phyloP scores from a whole-genome alignment of 2,113 vertebrate genomes.

The Cryptotis parvus region DNA sequence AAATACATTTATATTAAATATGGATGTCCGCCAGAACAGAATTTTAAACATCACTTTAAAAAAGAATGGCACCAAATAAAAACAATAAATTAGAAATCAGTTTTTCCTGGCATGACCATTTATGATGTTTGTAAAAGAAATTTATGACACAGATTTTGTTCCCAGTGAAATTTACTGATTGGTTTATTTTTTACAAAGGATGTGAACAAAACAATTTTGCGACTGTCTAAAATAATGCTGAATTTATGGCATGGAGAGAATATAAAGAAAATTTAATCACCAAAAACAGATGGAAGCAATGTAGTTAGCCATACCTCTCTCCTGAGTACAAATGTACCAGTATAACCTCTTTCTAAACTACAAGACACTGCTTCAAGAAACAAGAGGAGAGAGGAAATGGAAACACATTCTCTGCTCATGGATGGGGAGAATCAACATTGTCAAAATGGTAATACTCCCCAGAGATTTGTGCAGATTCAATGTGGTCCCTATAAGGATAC shows the following conservation, averaged over 20 bases:
- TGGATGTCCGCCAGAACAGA: constrained; percentile 26
- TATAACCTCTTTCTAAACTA: too few relatives aligned
- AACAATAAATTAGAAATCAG: constrained; percentile 67
- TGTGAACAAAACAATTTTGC: constrained; percentile 62
- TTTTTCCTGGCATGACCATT: constrained; percentile 58
- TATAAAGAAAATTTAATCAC: constrained; percentile 66
- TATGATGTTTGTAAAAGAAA: constrained; percentile 72
- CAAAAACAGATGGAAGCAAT: constrained; percentile 34
- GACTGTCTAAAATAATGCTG: constrained; percentile 68
- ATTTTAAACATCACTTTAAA: constrained; percentile 11
- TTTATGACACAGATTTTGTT: constrained; percentile 68
- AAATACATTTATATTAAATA: not conserved
- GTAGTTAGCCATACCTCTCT: constrained; percentile 56
- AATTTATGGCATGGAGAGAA: constrained; percentile 65
- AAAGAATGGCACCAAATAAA: constrained; percentile 43
- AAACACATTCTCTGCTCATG: too few relatives aligned
- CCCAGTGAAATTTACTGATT: constrained; percentile 70
- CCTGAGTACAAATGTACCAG: not conserved
- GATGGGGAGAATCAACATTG: too few relatives aligned
- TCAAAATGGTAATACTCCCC: too few relatives aligned
- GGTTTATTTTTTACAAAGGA: constrained; percentile 76
- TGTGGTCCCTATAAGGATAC: too few relatives aligned
- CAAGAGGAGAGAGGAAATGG: too few relatives aligned
- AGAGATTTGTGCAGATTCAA: too few relatives aligned
- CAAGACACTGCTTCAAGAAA: too few relatives aligned